A percentile compares a stretch with the other conserved stretches of the same genome.
Conservation (phyloP, 2,797 vertebrate genomes). For the Setipinna tenuifilis region DNA sequence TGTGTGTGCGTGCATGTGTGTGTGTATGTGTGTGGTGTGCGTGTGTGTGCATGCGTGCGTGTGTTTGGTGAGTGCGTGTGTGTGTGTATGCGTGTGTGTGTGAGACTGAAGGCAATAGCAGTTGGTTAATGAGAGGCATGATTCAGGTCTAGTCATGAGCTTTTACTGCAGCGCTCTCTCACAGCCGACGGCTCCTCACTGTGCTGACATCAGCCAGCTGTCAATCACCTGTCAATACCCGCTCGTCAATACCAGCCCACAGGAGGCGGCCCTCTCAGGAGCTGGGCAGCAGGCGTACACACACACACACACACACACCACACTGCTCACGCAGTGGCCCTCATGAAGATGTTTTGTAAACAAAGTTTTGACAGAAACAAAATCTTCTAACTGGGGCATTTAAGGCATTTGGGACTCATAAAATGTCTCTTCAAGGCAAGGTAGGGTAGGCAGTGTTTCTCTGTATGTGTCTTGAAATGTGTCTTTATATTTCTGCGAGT, state of each 20-base stretch:
- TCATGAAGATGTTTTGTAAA: too few species aligned
- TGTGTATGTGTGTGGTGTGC: neutral
- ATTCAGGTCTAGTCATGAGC: neutral
- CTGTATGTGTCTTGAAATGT: too few species aligned
- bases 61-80: neutral
- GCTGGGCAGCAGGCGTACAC: neutral
- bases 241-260: neutral
- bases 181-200: neutral
- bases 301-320: too few species aligned
- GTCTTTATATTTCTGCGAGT: too few species aligned
- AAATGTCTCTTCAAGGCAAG: too few species aligned
- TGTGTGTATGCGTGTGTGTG: neutral
- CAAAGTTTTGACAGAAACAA: too few species aligned
- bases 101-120: neutral
- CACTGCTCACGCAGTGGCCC: too few species aligned
- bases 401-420: too few species aligned
- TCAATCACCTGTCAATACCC: constrained; percentile 4
- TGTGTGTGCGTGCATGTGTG: neutral
- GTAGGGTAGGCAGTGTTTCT: too few species aligned
- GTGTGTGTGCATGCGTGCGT: neutral
- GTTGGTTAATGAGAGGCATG: neutral
- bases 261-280: neutral
- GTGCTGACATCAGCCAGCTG: neutral
- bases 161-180: neutral
- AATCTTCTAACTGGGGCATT: too few species aligned